Conservation (phyloP, 2,797 vertebrate genomes). For the Anabas testudineus region DNA sequence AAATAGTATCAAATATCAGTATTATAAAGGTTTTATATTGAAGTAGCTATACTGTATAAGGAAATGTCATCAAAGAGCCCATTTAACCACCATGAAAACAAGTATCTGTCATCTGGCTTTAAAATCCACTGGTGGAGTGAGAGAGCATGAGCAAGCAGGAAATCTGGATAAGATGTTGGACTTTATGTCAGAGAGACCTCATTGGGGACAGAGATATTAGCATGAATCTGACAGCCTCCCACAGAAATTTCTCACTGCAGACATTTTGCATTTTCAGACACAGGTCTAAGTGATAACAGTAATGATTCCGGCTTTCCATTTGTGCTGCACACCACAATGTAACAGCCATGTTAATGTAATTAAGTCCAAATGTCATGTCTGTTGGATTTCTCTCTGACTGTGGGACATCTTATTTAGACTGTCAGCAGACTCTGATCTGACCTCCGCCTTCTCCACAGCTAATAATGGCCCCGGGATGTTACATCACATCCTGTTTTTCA, state of each 20-base stretch:
- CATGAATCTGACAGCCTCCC: slow-evolving; percentile 52
- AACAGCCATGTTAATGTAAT: neutral
- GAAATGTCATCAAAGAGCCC: too few species aligned
- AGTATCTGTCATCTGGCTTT: too few species aligned
- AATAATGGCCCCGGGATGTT: slow-evolving; percentile 54
- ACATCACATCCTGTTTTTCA: slow-evolving; percentile 75
- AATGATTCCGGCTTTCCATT: slow-evolving; percentile 26
- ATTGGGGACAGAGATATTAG: slow-evolving; percentile 21
- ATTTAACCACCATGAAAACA: too few species aligned
- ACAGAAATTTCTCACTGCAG: slow-evolving; percentile 47
- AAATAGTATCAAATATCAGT: too few species aligned
- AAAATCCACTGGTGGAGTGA: too few species aligned
- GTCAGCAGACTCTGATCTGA: slow-evolving; percentile 35
- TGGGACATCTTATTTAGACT: slow-evolving; percentile 17
- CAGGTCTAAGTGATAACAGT: slow-evolving; percentile 28
- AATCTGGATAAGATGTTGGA: too few species aligned
- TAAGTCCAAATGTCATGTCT: neutral
- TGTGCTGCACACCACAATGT: neutral
- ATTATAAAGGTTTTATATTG: too few species aligned
- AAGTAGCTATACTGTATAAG: too few species aligned
- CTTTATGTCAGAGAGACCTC: slow-evolving; percentile 10
- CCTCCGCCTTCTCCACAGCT: slow-evolving; percentile 51
- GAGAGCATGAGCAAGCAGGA: too few species aligned
- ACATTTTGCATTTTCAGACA: slow-evolving; percentile 40
- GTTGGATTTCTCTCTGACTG: neutral